Conservation (phyloP, 2,113 vertebrate genomes). For the Scomber japonicus region DNA sequence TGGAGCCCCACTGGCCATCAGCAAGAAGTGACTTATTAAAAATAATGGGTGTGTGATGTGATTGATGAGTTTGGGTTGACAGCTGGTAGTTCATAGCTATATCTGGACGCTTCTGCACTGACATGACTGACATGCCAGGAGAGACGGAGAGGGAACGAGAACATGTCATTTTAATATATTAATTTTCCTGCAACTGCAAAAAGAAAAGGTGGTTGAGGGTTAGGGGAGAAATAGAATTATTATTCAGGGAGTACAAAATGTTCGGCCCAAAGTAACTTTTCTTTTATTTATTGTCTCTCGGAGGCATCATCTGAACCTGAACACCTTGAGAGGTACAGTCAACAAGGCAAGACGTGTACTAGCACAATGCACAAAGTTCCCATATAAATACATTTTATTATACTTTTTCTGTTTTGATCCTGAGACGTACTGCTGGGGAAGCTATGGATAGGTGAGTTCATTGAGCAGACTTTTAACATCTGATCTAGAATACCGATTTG, state of each 20-base stretch:
- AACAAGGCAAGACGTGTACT: neutral
- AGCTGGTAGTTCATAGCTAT: constrained; percentile 54
- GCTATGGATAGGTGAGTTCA: neutral
- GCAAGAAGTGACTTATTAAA: constrained; percentile 65
- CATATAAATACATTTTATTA: constrained; percentile 19
- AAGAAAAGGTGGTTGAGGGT: constrained; percentile 9
- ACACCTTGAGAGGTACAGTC: constrained; percentile 1
- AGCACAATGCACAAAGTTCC: neutral
- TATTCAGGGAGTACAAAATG: constrained; percentile 41
- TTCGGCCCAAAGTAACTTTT: constrained; percentile 36
- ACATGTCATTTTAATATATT: constrained; percentile 61
- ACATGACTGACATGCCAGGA: constrained; percentile 58
- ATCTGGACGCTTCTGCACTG: constrained; percentile 55
- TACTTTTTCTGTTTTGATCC: constrained; percentile 4
- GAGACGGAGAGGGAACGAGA: constrained; percentile 28
- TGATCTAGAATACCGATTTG: neutral
- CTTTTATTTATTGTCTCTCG: constrained; percentile 33
- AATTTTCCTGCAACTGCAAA: constrained; percentile 30
- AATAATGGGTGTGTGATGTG: constrained; percentile 69
- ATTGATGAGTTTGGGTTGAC: constrained; percentile 72
- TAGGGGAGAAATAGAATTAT: constrained; percentile 30
- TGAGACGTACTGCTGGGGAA: neutral
- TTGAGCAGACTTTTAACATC: neutral
- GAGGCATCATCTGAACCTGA: constrained; percentile 7
- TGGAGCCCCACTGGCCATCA: constrained; percentile 44